Conservation (phyloP, 2,113 vertebrate genomes). For the Bagarius yarrelli region DNA sequence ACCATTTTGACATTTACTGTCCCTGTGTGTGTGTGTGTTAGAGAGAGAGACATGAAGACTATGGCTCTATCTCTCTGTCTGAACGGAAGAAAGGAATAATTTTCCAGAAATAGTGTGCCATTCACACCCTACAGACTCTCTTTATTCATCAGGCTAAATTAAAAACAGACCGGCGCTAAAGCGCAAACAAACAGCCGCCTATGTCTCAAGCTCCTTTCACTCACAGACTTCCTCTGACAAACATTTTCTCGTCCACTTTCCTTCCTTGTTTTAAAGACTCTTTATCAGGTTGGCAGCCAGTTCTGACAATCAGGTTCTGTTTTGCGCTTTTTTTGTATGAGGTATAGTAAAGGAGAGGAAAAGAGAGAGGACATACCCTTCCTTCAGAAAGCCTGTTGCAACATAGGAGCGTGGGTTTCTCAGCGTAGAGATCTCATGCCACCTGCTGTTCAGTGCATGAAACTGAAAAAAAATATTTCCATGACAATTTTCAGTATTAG, state of each 20-base stretch:
- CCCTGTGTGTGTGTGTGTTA: background rate
- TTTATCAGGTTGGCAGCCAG: background rate
- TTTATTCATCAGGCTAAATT: conserved; percentile 33
- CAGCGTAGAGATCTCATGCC: conserved; percentile 35
- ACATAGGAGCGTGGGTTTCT: background rate
- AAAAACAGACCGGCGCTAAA: conserved; percentile 32
- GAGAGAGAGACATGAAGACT: background rate
- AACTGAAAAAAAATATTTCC: conserved; percentile 13
- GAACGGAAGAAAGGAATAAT: conserved; percentile 22
- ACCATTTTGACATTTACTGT: background rate
- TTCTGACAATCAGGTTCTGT: conserved; percentile 12
- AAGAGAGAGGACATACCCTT: background rate
- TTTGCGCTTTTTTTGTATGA: background rate
- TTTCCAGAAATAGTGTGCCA: conserved; percentile 35
- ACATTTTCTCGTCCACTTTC: conserved; percentile 4
- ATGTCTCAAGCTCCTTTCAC: background rate
- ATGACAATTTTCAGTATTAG: background rate
- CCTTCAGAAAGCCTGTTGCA: conserved; percentile 12
- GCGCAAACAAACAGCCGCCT: conserved; percentile 29
- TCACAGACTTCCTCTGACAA: background rate
- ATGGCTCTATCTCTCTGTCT: conserved; percentile 23
- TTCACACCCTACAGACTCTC: conserved; percentile 43
- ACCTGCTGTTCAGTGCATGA: conserved; percentile 29
- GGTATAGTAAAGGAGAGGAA: background rate
- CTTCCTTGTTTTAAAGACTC: conserved; percentile 5